Conservation (phyloP, 2,888 invertebrate genomes). For the Cerceris rybyensis region DNA sequence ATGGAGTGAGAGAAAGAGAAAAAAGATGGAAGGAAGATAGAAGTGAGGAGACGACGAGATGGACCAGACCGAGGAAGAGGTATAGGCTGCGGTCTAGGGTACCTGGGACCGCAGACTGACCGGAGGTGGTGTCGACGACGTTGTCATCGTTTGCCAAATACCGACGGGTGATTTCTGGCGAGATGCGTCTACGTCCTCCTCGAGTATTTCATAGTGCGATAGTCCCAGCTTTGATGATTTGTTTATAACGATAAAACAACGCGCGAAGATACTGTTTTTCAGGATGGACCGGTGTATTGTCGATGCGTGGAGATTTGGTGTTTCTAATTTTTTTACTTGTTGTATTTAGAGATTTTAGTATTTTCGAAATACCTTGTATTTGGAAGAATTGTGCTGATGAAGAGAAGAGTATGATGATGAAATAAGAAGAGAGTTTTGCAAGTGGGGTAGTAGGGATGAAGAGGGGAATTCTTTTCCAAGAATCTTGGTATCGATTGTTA, state of each 20-base stretch:
- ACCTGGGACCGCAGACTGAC: slow-evolving; percentile 64
- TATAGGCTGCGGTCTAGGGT: slow-evolving; percentile 55
- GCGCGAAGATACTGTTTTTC: slow-evolving; percentile 10
- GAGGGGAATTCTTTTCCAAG: too few species aligned
- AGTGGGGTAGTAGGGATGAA: too few species aligned
- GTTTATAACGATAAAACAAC: slow-evolving; percentile 38
- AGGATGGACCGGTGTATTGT: not conserved
- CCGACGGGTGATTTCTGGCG: slow-evolving; percentile 54
- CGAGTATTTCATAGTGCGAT: slow-evolving; percentile 45
- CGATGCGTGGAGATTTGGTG: too few species aligned
- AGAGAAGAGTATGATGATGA: too few species aligned
- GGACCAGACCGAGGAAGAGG: slow-evolving; percentile 49
- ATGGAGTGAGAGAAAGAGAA: slow-evolving; percentile 11
- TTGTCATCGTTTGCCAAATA: slow-evolving; percentile 64
- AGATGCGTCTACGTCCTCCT: slow-evolving; percentile 31
- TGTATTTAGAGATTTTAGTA: too few species aligned
- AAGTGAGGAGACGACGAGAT: slow-evolving; percentile 12
- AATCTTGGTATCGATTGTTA: too few species aligned
- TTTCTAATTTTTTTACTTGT: too few species aligned
- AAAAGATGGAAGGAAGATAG: not conserved
- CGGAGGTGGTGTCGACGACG: slow-evolving; percentile 58
- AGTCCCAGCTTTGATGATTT: slow-evolving; percentile 36
- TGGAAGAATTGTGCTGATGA: too few species aligned
- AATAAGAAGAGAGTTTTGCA: too few species aligned
- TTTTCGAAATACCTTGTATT: too few species aligned